Conservation (phyloP, 2,888 invertebrate genomes). For the Monochamus alternatus region DNA sequence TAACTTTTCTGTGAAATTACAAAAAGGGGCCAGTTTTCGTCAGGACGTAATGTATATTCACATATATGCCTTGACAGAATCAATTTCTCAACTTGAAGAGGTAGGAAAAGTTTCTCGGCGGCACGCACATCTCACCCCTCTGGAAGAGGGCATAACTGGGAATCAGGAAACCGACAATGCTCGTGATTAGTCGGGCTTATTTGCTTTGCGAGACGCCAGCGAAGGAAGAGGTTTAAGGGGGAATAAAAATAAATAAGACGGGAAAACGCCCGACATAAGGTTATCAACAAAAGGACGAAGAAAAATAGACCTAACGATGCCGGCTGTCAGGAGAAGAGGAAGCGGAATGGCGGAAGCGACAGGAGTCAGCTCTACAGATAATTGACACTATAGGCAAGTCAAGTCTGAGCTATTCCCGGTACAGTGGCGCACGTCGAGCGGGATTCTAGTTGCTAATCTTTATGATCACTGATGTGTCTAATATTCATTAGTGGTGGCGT, state of each 20-base stretch:
- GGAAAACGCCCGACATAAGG: neutral
- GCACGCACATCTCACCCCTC: too few relatives aligned
- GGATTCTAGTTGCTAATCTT: too few relatives aligned
- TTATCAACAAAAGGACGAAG: slow-evolving; percentile 1
- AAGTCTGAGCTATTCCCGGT: neutral
- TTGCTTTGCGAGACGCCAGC: neutral
- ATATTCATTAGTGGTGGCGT: too few relatives aligned
- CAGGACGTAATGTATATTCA: too few relatives aligned
- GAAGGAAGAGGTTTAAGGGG: neutral
- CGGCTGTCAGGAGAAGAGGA: neutral
- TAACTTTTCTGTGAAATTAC: too few relatives aligned
- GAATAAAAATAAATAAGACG: neutral
- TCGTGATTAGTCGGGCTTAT: neutral
- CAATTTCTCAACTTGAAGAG: too few relatives aligned
- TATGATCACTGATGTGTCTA: too few relatives aligned
- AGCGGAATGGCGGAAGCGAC: neutral
- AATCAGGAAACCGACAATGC: neutral
- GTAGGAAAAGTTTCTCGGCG: too few relatives aligned
- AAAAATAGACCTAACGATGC: neutral
- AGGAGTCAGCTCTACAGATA: neutral
- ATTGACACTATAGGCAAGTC: neutral
- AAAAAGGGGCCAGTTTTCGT: too few relatives aligned
- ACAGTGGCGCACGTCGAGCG: neutral
- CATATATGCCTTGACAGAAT: too few relatives aligned
- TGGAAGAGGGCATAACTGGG: neutral